These are phyloP conservation scores for Rhopalosiphum padi DNA, from an alignment of 1,140 invertebrate genomes.

Conservation along the genomic window DNA sequence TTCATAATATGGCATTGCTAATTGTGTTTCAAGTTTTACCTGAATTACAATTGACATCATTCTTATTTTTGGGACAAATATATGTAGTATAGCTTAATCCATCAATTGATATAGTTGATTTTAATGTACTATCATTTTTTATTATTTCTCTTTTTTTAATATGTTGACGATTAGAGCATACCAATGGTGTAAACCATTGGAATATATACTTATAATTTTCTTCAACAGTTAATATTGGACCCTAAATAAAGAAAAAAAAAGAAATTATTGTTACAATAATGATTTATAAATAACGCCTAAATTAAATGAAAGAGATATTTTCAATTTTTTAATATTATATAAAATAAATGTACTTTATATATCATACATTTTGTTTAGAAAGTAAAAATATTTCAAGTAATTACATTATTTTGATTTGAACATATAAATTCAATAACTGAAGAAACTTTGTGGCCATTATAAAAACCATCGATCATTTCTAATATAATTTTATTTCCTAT, in stretches of 20 bases:
- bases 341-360: not conserved
- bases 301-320: not conserved
- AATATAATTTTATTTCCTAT: constrained; percentile 32
- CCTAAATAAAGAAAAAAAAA: not conserved
- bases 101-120: not conserved
- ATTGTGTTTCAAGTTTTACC: constrained; percentile 12
- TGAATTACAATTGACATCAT: not conserved
- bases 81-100: not conserved
- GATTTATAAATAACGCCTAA: not conserved
- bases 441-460: not conserved
- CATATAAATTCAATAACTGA: constrained; percentile 53
- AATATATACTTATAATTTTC: constrained; percentile 12
- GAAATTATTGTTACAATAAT: not conserved
- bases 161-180: not conserved
- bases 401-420: constrained; percentile 11
- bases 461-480: constrained; percentile 37
- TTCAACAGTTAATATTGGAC: not conserved
- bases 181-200: constrained; percentile 42
- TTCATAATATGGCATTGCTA: not conserved
- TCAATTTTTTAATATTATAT: not conserved
- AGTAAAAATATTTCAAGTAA: not conserved
- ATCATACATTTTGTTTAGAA: too few relatives aligned
- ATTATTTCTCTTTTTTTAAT: not conserved
- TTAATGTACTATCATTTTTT: not conserved
- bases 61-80: not conserved